Percentiles rank a stretch among this genome's conserved stretches.
Conservation (phyloP, 2,888 invertebrate species). For the Meteorus colon region DNA sequence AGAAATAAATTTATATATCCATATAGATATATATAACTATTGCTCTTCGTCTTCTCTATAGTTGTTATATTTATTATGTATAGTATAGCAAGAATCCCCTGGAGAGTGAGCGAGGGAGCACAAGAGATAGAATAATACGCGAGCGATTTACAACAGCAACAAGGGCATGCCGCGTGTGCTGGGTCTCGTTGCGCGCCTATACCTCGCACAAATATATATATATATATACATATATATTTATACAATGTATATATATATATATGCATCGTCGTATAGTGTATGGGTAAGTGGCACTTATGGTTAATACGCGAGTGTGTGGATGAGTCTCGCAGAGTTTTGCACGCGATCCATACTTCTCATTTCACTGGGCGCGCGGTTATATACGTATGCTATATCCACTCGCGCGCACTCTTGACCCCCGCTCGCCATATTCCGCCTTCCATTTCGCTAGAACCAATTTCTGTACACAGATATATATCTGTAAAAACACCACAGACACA, state of each 20-base stretch:
- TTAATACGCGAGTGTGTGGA: slow-evolving; percentile 65
- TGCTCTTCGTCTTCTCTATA: not conserved
- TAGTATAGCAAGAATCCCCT: not conserved
- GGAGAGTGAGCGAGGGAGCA: slow-evolving; percentile 12
- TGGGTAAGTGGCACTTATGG: slow-evolving; percentile 64
- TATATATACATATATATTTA: slow-evolving; percentile 1
- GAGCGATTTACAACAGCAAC: slow-evolving; percentile 50
- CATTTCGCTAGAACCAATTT: slow-evolving; percentile 65
- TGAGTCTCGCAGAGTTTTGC: slow-evolving; percentile 60
- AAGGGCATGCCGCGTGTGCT: slow-evolving; percentile 31
- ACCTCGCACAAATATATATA: slow-evolving; percentile 33
- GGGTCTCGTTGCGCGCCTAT: not conserved
- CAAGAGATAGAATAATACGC: slow-evolving; percentile 49
- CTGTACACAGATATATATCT: slow-evolving; percentile 50
- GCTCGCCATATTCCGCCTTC: slow-evolving; percentile 10
- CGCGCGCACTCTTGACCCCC: slow-evolving; percentile 59
- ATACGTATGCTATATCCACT: slow-evolving; percentile 34
- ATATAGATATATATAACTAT: too few relatives aligned
- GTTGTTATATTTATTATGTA: not conserved
- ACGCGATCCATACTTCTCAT: slow-evolving; percentile 58
- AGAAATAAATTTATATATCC: too few relatives aligned
- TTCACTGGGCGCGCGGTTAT: slow-evolving; percentile 39
- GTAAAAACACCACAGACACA: not conserved
- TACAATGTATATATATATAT: not conserved
- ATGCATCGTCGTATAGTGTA: slow-evolving; percentile 42